Percentiles rank a stretch among this genome's conserved stretches.
Evolutionary conservation across 2,888 invertebrate genomes (phyloP).

Genomic region (Leptarthrus brevirostris): DNA sequence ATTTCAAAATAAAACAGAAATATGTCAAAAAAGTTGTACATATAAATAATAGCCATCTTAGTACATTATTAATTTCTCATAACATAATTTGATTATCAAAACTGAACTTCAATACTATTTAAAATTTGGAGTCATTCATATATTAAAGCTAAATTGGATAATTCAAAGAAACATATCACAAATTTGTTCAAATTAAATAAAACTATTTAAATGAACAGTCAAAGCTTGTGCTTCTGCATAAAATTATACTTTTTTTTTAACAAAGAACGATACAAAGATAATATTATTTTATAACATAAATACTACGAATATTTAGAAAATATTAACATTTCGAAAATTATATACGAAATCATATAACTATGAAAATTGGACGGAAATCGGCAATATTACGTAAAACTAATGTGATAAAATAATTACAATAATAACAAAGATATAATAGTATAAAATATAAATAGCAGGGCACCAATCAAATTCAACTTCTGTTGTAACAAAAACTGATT

Average conservation of each 20-base stretch:
- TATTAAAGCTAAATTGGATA: background rate
- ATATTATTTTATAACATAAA: background rate
- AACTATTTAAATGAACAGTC: no score
- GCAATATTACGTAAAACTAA: conserved; percentile 25
- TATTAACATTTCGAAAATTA: background rate
- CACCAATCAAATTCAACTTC: conserved; percentile 35
- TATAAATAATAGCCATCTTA: no score
- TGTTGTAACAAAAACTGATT: background rate
- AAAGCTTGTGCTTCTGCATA: no score
- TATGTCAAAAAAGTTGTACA: no score
- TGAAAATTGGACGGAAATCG: conserved; percentile 42
- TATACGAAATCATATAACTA: background rate
- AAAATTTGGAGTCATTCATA: no score
- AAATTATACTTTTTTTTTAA: no score
- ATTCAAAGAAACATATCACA: background rate
- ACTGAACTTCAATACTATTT: no score
- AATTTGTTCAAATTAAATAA: no score
- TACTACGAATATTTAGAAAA: background rate
- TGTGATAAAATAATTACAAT: background rate
- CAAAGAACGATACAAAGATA: background rate
- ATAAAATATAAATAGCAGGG: background rate
- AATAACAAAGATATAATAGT: conserved; percentile 5
- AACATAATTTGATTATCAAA: no score
- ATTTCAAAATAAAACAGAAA: no score
- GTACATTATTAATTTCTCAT: no score